phyloP scores from a whole-genome alignment of 2,113 vertebrate genomes.

The Phocoena sinus region DNA sequence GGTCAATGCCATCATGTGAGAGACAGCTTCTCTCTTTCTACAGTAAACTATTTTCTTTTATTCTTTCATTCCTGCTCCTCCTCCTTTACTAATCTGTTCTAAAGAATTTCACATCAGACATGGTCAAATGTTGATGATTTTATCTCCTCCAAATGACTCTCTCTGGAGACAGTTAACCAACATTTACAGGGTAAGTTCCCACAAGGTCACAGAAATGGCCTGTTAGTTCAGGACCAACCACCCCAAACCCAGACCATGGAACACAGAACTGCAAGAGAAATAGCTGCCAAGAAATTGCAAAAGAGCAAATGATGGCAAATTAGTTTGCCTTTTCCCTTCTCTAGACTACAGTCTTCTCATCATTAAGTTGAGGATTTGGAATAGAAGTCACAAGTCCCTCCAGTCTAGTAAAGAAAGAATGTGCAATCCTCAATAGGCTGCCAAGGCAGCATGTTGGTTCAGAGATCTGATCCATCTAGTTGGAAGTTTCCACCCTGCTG shows the following conservation, averaged over 20 bases:
- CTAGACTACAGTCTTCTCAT: not conserved
- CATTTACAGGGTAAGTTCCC: not conserved
- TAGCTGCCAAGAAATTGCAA: not conserved
- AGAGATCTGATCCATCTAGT: not conserved
- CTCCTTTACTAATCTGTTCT: not conserved
- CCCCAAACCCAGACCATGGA: not conserved
- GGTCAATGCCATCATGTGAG: conserved; percentile 11
- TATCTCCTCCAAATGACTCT: not conserved
- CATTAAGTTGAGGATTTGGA: not conserved
- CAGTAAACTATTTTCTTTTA: not conserved
- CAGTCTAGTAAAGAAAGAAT: not conserved
- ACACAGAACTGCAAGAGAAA: not conserved
- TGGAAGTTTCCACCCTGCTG: not conserved
- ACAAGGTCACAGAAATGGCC: not conserved
- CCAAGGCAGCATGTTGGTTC: not conserved
- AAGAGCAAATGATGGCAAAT: not conserved
- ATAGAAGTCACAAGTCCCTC: not conserved
- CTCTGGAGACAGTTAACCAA: not conserved
- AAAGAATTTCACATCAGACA: conserved; percentile 21
- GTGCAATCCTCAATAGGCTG: not conserved
- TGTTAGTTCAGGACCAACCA: not conserved
- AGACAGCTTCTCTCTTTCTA: conserved; percentile 18
- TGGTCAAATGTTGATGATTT: conserved; percentile 26
- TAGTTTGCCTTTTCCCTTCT: not conserved
- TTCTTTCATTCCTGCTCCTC: not conserved